phyloP scores from a whole-genome alignment of 2,797 vertebrate genomes.

The Scolopax bukidnonensis region DNA sequence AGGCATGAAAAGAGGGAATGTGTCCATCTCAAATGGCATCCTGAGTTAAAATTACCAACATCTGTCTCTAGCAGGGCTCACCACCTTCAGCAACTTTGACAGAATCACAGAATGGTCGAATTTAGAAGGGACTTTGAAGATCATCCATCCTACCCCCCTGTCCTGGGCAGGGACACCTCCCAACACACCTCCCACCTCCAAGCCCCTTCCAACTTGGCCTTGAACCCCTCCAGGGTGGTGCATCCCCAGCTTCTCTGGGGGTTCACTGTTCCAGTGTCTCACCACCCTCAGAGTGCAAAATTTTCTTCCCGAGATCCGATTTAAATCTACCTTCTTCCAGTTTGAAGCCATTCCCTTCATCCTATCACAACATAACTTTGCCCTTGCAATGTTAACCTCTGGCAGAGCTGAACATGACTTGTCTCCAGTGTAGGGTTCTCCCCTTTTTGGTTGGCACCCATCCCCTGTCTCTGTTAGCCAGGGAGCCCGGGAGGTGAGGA shows the following conservation, averaged over 20 bases:
- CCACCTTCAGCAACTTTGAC: background rate
- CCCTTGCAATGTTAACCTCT: background rate
- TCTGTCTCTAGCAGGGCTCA: background rate
- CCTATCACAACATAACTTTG: background rate
- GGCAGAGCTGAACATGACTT: background rate
- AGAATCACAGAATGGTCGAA: background rate
- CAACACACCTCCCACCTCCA: background rate
- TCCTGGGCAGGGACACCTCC: background rate
- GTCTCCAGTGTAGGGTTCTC: fast-evolving
- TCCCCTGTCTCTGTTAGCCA: fast-evolving
- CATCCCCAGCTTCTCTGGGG: background rate
- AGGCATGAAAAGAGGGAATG: fast-evolving
- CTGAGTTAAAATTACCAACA: fast-evolving
- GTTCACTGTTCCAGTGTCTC: background rate
- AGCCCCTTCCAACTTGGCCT: background rate
- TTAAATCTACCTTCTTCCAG: background rate
- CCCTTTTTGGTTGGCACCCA: background rate
- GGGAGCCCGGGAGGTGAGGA: background rate
- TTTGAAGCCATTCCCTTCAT: background rate
- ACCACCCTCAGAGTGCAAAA: background rate
- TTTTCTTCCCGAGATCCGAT: background rate
- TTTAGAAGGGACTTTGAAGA: background rate
- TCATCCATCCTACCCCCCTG: background rate
- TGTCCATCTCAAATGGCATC: background rate
- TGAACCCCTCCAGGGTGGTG: background rate